Percentiles rank a stretch among this genome's conserved stretches.
These are phyloP conservation scores for Sericinus montela DNA, from an alignment of 2,888 invertebrate genomes.

Conservation along the genomic window DNA sequence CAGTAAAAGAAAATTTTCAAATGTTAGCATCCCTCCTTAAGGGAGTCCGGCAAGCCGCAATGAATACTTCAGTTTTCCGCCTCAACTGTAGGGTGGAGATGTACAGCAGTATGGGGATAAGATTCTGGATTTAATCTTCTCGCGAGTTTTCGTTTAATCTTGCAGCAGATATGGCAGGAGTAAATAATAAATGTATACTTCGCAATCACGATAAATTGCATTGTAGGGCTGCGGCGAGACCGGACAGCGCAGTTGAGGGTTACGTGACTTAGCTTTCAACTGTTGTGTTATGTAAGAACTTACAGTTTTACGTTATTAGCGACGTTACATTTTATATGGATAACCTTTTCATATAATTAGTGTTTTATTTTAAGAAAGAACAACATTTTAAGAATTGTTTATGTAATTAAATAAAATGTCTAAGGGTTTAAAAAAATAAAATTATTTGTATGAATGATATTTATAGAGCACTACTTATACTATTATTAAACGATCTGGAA, in stretches of 20 bases:
- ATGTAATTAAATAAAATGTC: no score
- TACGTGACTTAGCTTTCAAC: slow-evolving; percentile 13
- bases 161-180: slow-evolving; percentile 66
- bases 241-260: slow-evolving; percentile 28
- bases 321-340: background rate
- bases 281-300: background rate
- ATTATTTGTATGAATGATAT: no score
- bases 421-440: no score
- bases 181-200: slow-evolving; percentile 72
- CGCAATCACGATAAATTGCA: slow-evolving; percentile 65
- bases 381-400: no score
- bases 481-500: no score
- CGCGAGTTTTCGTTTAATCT: slow-evolving; percentile 73
- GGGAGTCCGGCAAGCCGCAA: slow-evolving; percentile 61
- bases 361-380: no score
- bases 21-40: slow-evolving; percentile 46
- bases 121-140: slow-evolving; percentile 75
- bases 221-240: slow-evolving; percentile 40
- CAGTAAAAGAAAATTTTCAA: background rate
- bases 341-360: background rate
- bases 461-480: no score
- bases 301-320: background rate
- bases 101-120: slow-evolving; percentile 72
- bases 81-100: slow-evolving; percentile 65
- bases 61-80: slow-evolving; percentile 72